These are phyloP conservation scores for Eptesicus fuscus DNA, from an alignment of 2,113 vertebrate genomes.

Conservation along the genomic window DNA sequence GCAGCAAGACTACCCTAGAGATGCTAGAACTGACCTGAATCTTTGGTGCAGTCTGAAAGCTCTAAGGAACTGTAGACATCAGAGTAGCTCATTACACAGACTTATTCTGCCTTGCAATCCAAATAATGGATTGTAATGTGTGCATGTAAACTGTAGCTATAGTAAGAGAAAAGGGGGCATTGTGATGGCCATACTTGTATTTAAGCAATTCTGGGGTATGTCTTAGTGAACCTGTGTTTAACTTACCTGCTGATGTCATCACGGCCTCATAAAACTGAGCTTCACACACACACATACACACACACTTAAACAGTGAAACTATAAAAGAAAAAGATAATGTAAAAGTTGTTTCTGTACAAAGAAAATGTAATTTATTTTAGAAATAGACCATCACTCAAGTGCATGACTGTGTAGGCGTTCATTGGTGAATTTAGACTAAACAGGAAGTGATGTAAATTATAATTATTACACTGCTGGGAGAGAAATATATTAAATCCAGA, in stretches of 20 bases:
- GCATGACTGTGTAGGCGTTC: slow-evolving; percentile 74
- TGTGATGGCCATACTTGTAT: not conserved
- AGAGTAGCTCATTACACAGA: not conserved
- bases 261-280: not conserved
- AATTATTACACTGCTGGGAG: slow-evolving; percentile 76
- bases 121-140: not conserved
- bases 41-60: not conserved
- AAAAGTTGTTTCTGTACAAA: slow-evolving; percentile 73
- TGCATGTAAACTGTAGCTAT: not conserved
- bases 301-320: not conserved
- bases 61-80: not conserved
- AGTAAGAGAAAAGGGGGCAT: not conserved
- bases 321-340: slow-evolving; percentile 34
- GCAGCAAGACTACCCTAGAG: not conserved
- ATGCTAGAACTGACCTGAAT: not conserved
- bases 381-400: slow-evolving; percentile 68
- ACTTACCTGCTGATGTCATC: not conserved
- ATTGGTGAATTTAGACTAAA: slow-evolving; percentile 80
- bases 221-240: not conserved
- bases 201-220: not conserved
- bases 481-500: slow-evolving; percentile 78
- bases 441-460: slow-evolving; percentile 76
- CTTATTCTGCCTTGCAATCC: not conserved
- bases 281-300: not conserved
- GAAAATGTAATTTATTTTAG: slow-evolving; percentile 78